Evolutionary conservation across 1,140 invertebrate genomes (phyloP).

Genomic region (Cyclargus thomasi): DNA sequence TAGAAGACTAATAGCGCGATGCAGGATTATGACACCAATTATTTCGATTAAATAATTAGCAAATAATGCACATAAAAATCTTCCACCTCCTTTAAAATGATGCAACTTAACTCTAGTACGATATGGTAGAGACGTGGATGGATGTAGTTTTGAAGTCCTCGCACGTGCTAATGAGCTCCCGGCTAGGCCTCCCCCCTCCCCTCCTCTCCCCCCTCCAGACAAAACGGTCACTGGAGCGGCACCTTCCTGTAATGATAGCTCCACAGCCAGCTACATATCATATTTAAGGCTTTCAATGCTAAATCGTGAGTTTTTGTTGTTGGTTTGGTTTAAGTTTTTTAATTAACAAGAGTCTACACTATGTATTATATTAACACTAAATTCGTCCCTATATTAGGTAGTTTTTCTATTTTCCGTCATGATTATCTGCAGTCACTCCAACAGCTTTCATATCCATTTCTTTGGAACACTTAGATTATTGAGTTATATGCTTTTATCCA

Average conservation of each 20-base stretch:
- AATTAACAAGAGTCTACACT: too few species aligned
- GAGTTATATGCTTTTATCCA: too few species aligned
- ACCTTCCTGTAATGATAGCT: slow-evolving; percentile 3
- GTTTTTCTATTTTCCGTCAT: too few species aligned
- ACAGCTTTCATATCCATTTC: too few species aligned
- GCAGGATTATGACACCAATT: too few species aligned
- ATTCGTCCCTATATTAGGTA: too few species aligned
- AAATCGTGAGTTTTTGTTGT: neutral
- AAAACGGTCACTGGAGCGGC: neutral
- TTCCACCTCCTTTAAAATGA: too few species aligned
- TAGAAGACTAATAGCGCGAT: too few species aligned
- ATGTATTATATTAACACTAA: neutral
- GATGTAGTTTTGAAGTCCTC: neutral
- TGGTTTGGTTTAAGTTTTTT: neutral
- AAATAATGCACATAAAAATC: too few species aligned
- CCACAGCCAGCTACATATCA: neutral
- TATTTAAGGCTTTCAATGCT: neutral
- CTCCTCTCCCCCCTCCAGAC: neutral
- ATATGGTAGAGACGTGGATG: neutral
- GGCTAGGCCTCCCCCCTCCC: neutral
- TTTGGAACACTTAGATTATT: too few species aligned
- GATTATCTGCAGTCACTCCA: too few species aligned
- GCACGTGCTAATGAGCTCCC: slow-evolving; percentile 9
- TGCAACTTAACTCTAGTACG: neutral
- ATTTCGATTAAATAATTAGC: too few species aligned